phyloP scores from a whole-genome alignment of 2,797 vertebrate genomes.

The Simalia tracyae region DNA sequence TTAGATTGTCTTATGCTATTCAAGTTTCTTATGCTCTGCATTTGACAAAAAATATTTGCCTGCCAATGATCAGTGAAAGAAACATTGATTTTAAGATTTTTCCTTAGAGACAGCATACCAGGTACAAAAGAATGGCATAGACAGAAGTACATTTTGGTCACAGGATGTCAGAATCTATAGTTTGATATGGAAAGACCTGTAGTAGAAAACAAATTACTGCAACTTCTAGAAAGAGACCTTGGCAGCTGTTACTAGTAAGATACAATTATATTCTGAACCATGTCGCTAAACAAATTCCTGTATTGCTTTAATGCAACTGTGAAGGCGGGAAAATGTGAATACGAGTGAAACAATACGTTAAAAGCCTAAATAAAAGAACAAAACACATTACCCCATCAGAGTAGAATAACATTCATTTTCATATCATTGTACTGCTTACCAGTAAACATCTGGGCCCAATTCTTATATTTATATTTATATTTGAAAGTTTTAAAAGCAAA shows the following conservation, averaged over 20 bases:
- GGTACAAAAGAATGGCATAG: rapidly evolving
- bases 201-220: neutral
- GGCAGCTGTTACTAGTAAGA: slow-evolving; percentile 20
- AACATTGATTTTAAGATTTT: slow-evolving; percentile 30
- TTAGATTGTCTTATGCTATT: slow-evolving; percentile 47
- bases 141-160: neutral
- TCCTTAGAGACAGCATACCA: neutral
- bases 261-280: neutral
- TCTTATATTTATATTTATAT: no score
- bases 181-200: neutral
- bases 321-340: no score
- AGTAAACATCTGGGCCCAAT: no score
- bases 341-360: no score
- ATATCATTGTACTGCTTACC: no score
- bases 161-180: slow-evolving; percentile 5
- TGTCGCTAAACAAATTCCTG: neutral
- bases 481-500: no score
- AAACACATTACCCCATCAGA: no score
- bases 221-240: neutral
- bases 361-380: no score
- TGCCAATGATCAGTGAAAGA: neutral
- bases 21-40: slow-evolving; percentile 23
- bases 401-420: no score
- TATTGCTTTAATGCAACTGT: no score
- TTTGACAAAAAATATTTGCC: neutral